Percentiles rank a stretch among this genome's conserved stretches.
Evolutionary conservation across 2,113 vertebrate species (phyloP).

Genomic region (Stercorarius parasiticus): DNA sequence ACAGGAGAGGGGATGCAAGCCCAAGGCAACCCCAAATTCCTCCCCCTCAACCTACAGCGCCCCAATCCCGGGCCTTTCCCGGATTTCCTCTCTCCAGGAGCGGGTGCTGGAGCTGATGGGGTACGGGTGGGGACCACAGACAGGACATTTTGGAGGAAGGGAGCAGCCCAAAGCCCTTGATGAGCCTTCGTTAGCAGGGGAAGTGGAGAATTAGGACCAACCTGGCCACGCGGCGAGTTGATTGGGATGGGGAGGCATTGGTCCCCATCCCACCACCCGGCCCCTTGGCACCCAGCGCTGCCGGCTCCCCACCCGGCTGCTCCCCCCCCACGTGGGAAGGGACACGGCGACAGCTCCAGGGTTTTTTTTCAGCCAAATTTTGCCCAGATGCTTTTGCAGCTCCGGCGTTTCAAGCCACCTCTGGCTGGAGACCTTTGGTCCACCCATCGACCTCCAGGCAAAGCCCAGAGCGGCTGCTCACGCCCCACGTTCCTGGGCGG

Average conservation of each 20-base stretch:
- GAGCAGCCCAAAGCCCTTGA: neutral
- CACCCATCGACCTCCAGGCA: neutral
- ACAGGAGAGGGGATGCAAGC: neutral
- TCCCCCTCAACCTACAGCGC: neutral
- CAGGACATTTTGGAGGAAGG: neutral
- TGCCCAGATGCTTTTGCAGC: neutral
- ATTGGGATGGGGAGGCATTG: neutral
- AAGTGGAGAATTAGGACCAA: neutral
- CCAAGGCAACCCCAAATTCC: neutral
- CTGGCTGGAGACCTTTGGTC: no score
- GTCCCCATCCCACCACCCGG: neutral
- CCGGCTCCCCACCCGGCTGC: neutral
- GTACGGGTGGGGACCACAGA: neutral
- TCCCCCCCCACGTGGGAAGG: neutral
- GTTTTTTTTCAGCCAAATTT: neutral
- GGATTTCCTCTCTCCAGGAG: neutral
- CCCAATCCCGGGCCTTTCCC: neutral
- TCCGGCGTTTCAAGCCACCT: neutral
- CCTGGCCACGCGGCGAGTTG: rapidly evolving
- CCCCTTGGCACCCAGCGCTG: neutral
- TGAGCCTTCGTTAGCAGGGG: neutral
- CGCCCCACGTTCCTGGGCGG: rapidly evolving
- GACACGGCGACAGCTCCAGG: rapidly evolving
- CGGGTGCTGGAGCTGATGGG: neutral
- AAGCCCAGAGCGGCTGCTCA: neutral